Percentiles rank a stretch among this genome's conserved stretches.
phyloP scores from a whole-genome alignment of 2,797 vertebrate genomes.

The Pangasius macronema region DNA sequence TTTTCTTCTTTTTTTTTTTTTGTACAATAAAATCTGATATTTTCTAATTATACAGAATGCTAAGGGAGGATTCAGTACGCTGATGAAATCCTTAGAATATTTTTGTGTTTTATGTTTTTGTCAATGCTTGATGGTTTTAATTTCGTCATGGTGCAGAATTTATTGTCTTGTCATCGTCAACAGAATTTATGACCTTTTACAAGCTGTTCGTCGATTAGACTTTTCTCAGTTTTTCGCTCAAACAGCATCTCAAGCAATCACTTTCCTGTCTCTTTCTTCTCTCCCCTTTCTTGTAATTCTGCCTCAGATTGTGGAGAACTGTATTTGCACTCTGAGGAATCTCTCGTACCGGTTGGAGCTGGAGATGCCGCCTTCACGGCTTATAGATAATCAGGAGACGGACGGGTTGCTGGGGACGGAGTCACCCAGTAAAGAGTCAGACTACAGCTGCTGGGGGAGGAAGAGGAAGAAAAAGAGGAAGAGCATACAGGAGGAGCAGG shows the following conservation, averaged over 20 bases:
- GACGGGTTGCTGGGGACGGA: slow-evolving; percentile 87
- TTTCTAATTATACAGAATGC: background rate
- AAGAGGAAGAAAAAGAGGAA: slow-evolving; percentile 98
- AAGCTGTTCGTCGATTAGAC: background rate
- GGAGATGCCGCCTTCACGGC: slow-evolving; percentile 87
- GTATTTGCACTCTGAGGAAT: slow-evolving; percentile 96
- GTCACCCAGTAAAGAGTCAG: slow-evolving; percentile 88
- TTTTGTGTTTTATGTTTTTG: background rate
- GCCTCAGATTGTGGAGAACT: slow-evolving; percentile 96
- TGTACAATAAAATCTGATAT: background rate
- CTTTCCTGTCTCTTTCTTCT: background rate
- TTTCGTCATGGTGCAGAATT: background rate
- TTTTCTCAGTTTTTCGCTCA: background rate
- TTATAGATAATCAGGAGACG: slow-evolving; percentile 84
- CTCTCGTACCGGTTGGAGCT: slow-evolving; percentile 94
- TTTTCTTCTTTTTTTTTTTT: background rate
- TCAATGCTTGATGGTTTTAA: background rate
- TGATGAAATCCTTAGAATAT: background rate
- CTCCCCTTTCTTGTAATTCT: background rate
- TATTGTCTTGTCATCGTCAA: background rate
- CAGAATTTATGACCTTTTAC: background rate
- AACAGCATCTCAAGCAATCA: background rate
- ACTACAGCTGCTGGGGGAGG: slow-evolving; percentile 95
- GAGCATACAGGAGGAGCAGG: slow-evolving; percentile 86
- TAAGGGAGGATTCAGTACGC: background rate